Evolutionary conservation across 2,797 vertebrate species (phyloP).

Genomic region (Neoniphon sammara): DNA sequence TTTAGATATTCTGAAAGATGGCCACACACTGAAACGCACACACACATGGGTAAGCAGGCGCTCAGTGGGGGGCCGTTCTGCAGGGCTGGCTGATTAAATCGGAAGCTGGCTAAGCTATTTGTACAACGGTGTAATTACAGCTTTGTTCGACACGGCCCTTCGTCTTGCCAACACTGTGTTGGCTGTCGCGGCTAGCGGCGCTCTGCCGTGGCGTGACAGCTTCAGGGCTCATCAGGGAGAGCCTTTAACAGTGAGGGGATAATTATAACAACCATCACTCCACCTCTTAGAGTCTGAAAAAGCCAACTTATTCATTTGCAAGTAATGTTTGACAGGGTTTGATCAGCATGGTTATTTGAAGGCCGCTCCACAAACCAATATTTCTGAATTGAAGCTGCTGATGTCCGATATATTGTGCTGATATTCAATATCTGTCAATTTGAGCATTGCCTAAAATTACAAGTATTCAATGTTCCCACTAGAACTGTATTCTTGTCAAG

Average conservation of each 20-base stretch:
- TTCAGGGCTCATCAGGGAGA: not conserved
- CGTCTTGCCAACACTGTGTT: slow-evolving; percentile 21
- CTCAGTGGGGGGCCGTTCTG: slow-evolving; percentile 41
- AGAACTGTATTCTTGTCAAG: too few relatives aligned
- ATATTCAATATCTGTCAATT: too few relatives aligned
- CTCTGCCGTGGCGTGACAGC: too few relatives aligned
- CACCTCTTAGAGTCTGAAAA: not conserved
- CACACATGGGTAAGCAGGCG: slow-evolving; percentile 8
- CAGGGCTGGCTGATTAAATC: slow-evolving; percentile 52
- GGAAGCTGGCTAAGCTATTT: slow-evolving; percentile 54
- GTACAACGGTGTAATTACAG: slow-evolving; percentile 58
- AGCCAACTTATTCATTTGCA: not conserved
- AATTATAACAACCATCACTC: not conserved
- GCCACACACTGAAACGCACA: slow-evolving; percentile 28
- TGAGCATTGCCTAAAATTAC: too few relatives aligned
- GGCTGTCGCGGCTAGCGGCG: slow-evolving; percentile 6
- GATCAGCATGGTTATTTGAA: too few relatives aligned
- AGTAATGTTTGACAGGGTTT: not conserved
- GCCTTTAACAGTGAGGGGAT: not conserved
- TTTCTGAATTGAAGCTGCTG: too few relatives aligned
- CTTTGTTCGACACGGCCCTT: slow-evolving; percentile 21
- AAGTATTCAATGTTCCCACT: too few relatives aligned
- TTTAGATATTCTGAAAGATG: slow-evolving; percentile 16
- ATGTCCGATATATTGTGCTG: too few relatives aligned
- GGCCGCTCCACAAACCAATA: too few relatives aligned